These are phyloP conservation scores for Triplophysa yarkandensis DNA, from an alignment of 2,797 vertebrate genomes.

Conservation along the genomic window DNA sequence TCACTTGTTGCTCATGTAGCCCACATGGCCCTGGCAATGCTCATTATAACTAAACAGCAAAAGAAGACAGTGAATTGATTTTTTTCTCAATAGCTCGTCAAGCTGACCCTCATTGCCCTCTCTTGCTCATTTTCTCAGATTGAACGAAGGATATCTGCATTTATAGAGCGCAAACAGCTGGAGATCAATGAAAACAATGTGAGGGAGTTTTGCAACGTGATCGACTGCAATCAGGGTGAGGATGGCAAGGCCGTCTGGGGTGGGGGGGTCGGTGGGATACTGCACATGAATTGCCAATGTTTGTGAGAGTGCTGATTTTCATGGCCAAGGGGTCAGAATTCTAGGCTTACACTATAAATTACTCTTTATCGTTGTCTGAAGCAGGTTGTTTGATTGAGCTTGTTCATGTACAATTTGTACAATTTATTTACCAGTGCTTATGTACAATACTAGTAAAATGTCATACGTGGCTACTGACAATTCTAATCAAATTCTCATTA, in stretches of 20 bases:
- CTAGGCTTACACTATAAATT: not conserved
- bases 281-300: slow-evolving; percentile 79
- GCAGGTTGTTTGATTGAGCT: not conserved
- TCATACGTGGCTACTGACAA: too few species aligned
- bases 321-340: slow-evolving; percentile 75
- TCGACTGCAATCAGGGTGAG: slow-evolving; percentile 99
- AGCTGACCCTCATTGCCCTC: slow-evolving; percentile 50
- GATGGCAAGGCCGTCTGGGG: slow-evolving; percentile 62
- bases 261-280: slow-evolving; percentile 40
- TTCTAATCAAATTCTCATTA: too few species aligned
- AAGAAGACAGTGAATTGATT: slow-evolving; percentile 65
- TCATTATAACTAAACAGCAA: slow-evolving; percentile 63
- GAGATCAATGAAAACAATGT: slow-evolving; percentile 99
- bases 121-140: slow-evolving; percentile 76
- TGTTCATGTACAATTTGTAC: not conserved
- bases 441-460: not conserved
- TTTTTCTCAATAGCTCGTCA: slow-evolving; percentile 68
- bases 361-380: not conserved
- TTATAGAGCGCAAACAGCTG: slow-evolving; percentile 99
- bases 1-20: slow-evolving; percentile 42
- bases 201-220: slow-evolving; percentile 99
- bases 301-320: slow-evolving; percentile 82
- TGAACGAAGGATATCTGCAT: slow-evolving; percentile 98
- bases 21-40: slow-evolving; percentile 36
- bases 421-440: not conserved